These are phyloP conservation scores for Leucophenga maculata DNA, from an alignment of 2,888 invertebrate genomes.

Conservation along the genomic window DNA sequence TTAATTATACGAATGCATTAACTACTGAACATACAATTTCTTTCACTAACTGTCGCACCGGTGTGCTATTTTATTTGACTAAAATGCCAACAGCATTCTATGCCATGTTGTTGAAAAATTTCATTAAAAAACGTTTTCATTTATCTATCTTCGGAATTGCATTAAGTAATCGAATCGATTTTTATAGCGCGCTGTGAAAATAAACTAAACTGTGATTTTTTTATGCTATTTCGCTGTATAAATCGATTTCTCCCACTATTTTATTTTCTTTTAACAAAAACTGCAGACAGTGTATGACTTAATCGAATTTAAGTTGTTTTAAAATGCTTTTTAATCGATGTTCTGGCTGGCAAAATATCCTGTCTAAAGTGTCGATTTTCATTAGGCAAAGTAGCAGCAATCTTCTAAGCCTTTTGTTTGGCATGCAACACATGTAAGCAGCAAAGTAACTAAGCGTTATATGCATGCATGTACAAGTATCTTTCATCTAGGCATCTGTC, in stretches of 20 bases:
- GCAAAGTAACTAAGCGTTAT: neutral
- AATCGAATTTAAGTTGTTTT: no score
- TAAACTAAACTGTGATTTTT: no score
- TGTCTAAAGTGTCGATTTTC: conserved; percentile 17
- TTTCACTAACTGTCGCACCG: neutral
- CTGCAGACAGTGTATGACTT: no score
- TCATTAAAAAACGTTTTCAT: conserved; percentile 19
- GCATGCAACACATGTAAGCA: neutral
- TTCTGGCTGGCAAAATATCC: neutral
- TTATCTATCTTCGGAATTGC: conserved; percentile 16
- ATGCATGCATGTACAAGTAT: neutral
- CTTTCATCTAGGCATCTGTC: neutral
- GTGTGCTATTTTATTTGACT: neutral
- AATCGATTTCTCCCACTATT: no score
- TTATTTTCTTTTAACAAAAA: no score
- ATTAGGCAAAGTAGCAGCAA: conserved; percentile 17
- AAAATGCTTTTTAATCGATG: conserved; percentile 21
- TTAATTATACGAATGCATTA: conserved; percentile 23
- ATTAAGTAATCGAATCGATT: conserved; percentile 20
- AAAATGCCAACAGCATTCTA: neutral
- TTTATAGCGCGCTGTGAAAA: no score
- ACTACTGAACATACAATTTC: neutral
- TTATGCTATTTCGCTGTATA: no score
- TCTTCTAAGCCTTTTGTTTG: no score
- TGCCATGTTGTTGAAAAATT: neutral